Evolutionary conservation across 2,797 vertebrate genomes (phyloP), one percentile per base, ranked within the genome.

Genomic region (Taenioides sp.): DNA sequence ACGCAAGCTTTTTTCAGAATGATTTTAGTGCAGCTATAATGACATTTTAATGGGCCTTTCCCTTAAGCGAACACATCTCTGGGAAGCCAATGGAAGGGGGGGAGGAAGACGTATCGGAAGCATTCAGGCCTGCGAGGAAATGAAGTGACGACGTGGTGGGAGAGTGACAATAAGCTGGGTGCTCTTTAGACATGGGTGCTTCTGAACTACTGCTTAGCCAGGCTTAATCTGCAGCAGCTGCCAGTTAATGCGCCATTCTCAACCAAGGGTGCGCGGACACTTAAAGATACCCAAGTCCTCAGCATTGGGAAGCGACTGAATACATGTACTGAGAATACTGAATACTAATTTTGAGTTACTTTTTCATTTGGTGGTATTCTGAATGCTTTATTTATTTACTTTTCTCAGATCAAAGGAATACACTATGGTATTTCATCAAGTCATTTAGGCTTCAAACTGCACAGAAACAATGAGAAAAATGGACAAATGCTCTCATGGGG

Each of bases 41-140:
- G 90, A 91, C 87, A 88, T 91, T 93, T 93, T 93, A 94, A 92
- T 91, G 86, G 87, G 81, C 73, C 76, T 82, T 87, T 88, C 86
- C 87, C 85, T 89, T 87, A 89, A 91, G 87, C 82, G 80, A 86
- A 86, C 84, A 84, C 84, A 88, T 91, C 88, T 88, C 86, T 82
- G 83, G 83, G 85, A 87, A 89, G 9, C 7, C 34, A 9, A 2
- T 82, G 74, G 84, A 9, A 31, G 9, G 17, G 27, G 27, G 17
- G 69, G 64, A 47, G 61, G 37, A 74, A 69, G 77, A 77, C 76
- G 78, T 84, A 88, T 81, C 83, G 73, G 78, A 69, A 67, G 86
- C 88, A 88, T 82, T 90, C 86, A 84, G 81, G 86, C 87, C 85
- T 79, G 79, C 69, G 75, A 79, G 76, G 80, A 85, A 87, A 84